Evolutionary conservation across 2,797 vertebrate genomes (phyloP).

Genomic region (Schizopygopsis pylzovi): DNA sequence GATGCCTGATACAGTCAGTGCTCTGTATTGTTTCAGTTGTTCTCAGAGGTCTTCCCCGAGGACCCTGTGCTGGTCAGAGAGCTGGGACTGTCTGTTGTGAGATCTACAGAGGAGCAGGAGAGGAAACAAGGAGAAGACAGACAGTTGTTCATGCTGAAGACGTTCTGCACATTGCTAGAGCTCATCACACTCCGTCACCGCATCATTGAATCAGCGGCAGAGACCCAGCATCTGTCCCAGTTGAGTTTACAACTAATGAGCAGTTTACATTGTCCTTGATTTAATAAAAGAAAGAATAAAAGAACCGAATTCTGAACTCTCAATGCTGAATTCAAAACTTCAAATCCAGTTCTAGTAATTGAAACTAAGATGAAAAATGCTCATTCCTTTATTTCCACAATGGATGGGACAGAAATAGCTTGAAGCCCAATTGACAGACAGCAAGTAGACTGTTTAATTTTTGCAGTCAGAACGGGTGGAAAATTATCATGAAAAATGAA

Average conservation of each 20-base stretch:
- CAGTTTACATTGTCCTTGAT: background rate
- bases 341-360: background rate
- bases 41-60: constrained; percentile 75
- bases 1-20: background rate
- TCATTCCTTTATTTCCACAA: background rate
- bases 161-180: constrained; percentile 76
- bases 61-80: constrained; percentile 74
- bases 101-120: constrained; percentile 60
- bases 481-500: background rate
- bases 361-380: background rate
- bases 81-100: constrained; percentile 66
- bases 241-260: constrained; percentile 60
- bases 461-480: background rate
- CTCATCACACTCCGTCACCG: constrained; percentile 73
- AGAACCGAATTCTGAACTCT: background rate
- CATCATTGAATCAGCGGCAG: constrained; percentile 72
- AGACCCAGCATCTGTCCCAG: constrained; percentile 71
- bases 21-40: constrained; percentile 69
- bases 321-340: background rate
- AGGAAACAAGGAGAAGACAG: constrained; percentile 68
- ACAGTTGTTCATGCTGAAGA: constrained; percentile 69
- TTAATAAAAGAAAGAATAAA: background rate
- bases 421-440: background rate
- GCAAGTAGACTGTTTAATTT: background rate
- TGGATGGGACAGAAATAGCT: background rate